Evolutionary conservation across 2,113 vertebrate genomes (phyloP).

Genomic region (Gambusia holbrooki): DNA sequence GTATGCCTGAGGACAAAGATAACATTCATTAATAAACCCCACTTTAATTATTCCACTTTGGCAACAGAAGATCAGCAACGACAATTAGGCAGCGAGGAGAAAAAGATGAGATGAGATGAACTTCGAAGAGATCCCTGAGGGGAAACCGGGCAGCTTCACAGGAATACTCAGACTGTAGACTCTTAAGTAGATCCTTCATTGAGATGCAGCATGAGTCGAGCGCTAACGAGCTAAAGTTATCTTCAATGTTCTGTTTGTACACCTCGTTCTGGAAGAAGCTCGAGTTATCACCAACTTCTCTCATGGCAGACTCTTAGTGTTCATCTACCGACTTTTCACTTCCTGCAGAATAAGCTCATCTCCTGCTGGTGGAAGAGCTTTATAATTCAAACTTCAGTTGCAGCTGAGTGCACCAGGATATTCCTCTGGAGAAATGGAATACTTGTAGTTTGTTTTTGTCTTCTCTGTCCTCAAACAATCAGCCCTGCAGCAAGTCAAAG

Average conservation of each 20-base stretch:
- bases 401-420: conserved; percentile 72
- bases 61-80: conserved; percentile 36
- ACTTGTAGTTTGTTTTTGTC: conserved; percentile 51
- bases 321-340: conserved; percentile 36
- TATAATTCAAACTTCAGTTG: conserved; percentile 64
- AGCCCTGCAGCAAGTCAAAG: conserved; percentile 56
- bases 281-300: conserved; percentile 39
- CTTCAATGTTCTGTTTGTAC: conserved; percentile 58
- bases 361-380: conserved; percentile 51
- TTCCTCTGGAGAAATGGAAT: conserved; percentile 57
- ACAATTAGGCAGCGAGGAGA: conserved; percentile 38
- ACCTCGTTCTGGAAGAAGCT: conserved; percentile 45
- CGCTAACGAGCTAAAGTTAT: conserved; percentile 59
- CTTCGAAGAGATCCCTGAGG: conserved; percentile 37
- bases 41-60: conserved; percentile 34
- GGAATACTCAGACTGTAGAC: conserved; percentile 26
- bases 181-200: conserved; percentile 55
- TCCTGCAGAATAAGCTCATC: conserved; percentile 60
- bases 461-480: conserved; percentile 51
- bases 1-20: conserved; percentile 84
- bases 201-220: conserved; percentile 50
- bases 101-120: conserved; percentile 44
- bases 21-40: conserved; percentile 34
- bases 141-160: conserved; percentile 33
- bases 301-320: conserved; percentile 33